Evolutionary conservation across 92 coral and sea anemone species (phyloP), one percentile per base, ranked within the genome.

Genomic region (Siderastrea radians): DNA sequence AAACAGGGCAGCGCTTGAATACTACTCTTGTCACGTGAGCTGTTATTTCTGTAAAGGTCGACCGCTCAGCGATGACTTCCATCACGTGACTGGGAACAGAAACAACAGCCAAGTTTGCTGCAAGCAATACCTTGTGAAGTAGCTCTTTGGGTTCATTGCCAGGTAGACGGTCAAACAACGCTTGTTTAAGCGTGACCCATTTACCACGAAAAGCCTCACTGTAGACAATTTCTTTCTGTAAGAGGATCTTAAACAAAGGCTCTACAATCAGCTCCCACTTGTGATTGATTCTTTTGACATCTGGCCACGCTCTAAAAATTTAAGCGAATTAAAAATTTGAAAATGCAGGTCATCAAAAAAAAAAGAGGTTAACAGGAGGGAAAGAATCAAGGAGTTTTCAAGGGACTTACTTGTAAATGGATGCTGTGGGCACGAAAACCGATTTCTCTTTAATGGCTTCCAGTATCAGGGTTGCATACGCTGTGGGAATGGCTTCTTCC

Each of bases 81-180:
- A 61, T 75, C 26, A 93, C 88, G 77, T 93, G 86, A 14, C 38
- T 12, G 8, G 94, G 92, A 45, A 59, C 94, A 16, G 94, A 91
- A 49, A 93, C 96, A n/a, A 93, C 80, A 9, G 83, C 68, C 14
- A 74, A 77, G 15, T 84, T 82, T 5, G 78, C 74, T 46, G 62
- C 55, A 16, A 78, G 90, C 75, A 90, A 81, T n/a, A 79, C 77
- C 11, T 80, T 74, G 4, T 72, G 54, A 52, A 92, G 75, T 55
- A 85, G 26, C 19, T 84, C 76, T 61, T 80, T 74, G 43, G 86
- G 54, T 53, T 64, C 79, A 59, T 49, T 70, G 62, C 62, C 74
- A 19, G 62, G 47, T 12, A 75, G 71, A 49, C 10, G 74, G 69
- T 90, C 90, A 43, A 90, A 75, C 12, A 73, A 13, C 2, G 66